A percentile compares a stretch with the other conserved stretches of the same genome.
Conservation (phyloP, 1,140 invertebrate species). For the Berghia stephanieae region DNA sequence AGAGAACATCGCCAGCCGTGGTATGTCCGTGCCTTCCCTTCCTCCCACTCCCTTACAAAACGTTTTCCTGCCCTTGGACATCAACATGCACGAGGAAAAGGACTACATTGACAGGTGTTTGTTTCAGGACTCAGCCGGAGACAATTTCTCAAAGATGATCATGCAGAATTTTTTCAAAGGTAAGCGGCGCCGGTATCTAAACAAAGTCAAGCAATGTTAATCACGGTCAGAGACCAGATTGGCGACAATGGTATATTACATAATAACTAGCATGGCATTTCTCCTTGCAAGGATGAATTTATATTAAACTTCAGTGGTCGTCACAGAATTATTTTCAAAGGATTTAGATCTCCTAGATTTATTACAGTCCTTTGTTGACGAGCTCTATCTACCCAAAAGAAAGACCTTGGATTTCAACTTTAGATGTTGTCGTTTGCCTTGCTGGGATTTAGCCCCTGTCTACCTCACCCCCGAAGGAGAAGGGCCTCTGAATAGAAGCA, state of each 20-base stretch:
- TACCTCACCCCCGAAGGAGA: not conserved
- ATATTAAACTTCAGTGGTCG: slow-evolving; percentile 39
- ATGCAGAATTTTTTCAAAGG: slow-evolving; percentile 35
- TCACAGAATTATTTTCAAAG: not conserved
- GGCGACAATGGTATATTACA: not conserved
- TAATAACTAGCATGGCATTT: slow-evolving; percentile 21
- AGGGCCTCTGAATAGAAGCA: no score
- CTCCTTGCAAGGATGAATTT: not conserved
- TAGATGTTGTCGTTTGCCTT: not conserved
- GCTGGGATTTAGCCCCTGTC: not conserved
- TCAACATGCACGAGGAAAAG: slow-evolving; percentile 15
- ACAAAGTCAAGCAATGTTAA: not conserved
- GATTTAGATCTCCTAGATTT: no score
- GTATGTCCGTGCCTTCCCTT: not conserved
- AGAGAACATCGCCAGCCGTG: slow-evolving; percentile 26
- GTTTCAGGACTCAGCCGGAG: not conserved
- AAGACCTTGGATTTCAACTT: not conserved
- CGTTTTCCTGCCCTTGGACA: slow-evolving; percentile 28
- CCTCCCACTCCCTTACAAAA: slow-evolving; percentile 22
- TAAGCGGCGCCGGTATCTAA: not conserved
- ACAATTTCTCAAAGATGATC: slow-evolving; percentile 32
- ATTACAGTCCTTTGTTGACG: no score
- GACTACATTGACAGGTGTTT: slow-evolving; percentile 27
- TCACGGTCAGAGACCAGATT: slow-evolving; percentile 19
- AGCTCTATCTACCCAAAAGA: not conserved